phyloP scores from a whole-genome alignment of 2,888 invertebrate genomes.

The Cosmorhoe ocellata region DNA sequence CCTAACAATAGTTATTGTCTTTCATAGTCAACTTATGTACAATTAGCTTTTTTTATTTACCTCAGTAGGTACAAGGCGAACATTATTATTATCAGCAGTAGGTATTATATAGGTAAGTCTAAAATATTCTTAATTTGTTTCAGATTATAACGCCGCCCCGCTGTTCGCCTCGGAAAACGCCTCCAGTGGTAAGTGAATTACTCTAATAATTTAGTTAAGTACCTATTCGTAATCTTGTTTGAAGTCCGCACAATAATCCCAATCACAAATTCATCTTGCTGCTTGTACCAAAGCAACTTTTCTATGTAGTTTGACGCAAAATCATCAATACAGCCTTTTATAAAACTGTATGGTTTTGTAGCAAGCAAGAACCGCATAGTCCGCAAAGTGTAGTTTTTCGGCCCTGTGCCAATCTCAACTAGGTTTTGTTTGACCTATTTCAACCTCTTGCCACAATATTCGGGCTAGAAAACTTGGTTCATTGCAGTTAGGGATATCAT shows the following conservation, averaged over 20 bases:
- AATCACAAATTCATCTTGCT: too few species aligned
- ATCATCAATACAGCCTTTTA: not conserved
- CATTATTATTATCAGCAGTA: too few species aligned
- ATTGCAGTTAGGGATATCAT: not conserved
- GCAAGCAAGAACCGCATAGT: slow-evolving; percentile 10
- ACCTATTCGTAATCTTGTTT: too few species aligned
- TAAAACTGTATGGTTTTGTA: slow-evolving; percentile 2
- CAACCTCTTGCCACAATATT: slow-evolving; percentile 1
- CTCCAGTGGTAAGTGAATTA: slow-evolving; percentile 74
- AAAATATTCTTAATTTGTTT: slow-evolving; percentile 50
- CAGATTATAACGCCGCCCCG: slow-evolving; percentile 82
- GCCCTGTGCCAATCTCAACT: slow-evolving; percentile 14
- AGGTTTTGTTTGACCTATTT: slow-evolving; percentile 19
- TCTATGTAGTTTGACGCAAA: slow-evolving; percentile 9
- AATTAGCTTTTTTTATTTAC: too few species aligned
- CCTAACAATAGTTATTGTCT: too few species aligned
- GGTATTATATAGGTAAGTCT: too few species aligned
- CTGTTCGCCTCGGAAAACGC: slow-evolving; percentile 82
- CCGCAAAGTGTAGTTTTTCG: slow-evolving; percentile 12
- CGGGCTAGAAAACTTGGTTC: not conserved
- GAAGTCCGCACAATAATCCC: too few species aligned
- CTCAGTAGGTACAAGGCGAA: too few species aligned
- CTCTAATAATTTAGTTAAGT: slow-evolving; percentile 16
- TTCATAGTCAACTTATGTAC: too few species aligned
- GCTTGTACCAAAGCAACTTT: too few species aligned